Conservation (phyloP, 1,140 invertebrate species). For the Trinorchestia longiramus region DNA sequence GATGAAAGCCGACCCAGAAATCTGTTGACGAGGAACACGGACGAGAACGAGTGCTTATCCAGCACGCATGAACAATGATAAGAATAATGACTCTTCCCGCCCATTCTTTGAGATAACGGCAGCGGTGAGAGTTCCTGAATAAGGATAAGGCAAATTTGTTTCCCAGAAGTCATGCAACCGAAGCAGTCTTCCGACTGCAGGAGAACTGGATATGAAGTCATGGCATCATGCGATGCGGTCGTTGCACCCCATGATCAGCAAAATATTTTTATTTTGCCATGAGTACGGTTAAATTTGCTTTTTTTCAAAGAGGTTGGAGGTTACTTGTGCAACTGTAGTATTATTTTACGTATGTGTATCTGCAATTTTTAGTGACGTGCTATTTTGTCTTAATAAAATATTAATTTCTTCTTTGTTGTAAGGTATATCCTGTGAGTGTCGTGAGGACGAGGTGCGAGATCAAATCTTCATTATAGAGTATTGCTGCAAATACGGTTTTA, state of each 20-base stretch:
- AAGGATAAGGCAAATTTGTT: background rate
- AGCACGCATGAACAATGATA: background rate
- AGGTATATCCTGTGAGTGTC: background rate
- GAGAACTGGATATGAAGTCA: background rate
- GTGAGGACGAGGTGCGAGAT: no score
- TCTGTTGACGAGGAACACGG: background rate
- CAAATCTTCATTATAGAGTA: no score
- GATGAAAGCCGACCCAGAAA: background rate
- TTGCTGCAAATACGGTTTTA: no score
- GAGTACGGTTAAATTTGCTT: background rate
- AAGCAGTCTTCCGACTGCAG: background rate
- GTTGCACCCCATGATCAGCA: background rate
- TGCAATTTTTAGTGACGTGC: background rate
- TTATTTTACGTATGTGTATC: background rate
- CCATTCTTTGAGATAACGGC: constrained; percentile 6
- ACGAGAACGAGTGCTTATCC: background rate
- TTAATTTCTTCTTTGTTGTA: background rate
- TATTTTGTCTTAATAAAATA: background rate
- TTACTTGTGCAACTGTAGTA: background rate
- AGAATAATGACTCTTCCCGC: background rate
- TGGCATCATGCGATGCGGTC: background rate
- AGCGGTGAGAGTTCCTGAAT: background rate
- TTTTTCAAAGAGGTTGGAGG: background rate
- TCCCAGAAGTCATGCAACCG: background rate
- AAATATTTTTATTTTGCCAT: background rate